These are phyloP conservation scores for Steinernema carpocapsae DNA, from an alignment of 2,888 invertebrate genomes.

Conservation along the genomic window DNA sequence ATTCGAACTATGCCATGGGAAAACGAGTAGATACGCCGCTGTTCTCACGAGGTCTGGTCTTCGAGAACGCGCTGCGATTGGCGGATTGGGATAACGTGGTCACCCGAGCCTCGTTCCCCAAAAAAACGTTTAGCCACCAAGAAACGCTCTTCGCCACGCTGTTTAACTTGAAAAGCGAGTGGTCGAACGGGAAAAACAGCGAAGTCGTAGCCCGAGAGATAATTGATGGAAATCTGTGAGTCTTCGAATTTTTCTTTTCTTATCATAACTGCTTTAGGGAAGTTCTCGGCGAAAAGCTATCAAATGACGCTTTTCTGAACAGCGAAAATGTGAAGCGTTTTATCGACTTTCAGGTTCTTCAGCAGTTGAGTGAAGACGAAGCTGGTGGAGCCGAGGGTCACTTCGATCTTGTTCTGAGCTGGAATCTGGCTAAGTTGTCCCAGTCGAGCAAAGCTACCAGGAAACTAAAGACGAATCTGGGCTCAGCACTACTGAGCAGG, in stretches of 20 bases:
- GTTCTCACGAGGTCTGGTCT: background rate
- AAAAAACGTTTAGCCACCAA: background rate
- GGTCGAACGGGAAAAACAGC: background rate
- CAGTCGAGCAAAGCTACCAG: background rate
- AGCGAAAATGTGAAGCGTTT: background rate
- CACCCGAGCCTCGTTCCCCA: background rate
- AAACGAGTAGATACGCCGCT: background rate
- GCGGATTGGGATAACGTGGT: background rate
- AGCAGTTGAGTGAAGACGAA: background rate
- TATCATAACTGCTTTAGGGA: background rate
- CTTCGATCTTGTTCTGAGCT: background rate
- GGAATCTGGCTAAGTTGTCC: background rate
- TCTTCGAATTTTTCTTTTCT: background rate
- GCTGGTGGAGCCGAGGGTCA: background rate
- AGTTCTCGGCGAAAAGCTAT: background rate
- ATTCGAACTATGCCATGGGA: background rate
- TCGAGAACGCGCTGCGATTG: background rate
- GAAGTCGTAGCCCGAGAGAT: background rate
- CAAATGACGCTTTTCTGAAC: background rate
- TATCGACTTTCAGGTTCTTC: background rate
- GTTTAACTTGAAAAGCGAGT: background rate
- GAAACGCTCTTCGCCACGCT: constrained; percentile 22
- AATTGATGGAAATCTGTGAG: background rate
- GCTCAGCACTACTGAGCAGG: background rate
- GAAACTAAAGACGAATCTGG: background rate